phyloP scores from a whole-genome alignment of 2,888 invertebrate species.

The Catocala sponsa region DNA sequence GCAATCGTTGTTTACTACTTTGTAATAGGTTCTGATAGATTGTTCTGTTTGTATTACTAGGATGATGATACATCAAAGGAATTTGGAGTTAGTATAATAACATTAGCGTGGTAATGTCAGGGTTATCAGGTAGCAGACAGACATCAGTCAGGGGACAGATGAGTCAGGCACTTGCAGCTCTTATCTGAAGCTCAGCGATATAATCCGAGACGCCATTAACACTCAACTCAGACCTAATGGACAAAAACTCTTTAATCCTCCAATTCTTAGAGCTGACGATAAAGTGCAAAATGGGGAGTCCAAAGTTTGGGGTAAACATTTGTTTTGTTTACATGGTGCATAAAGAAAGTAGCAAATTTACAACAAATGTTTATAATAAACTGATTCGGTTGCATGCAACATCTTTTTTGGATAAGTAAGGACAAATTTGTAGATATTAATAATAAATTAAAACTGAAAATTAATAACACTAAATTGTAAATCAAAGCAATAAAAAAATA shows the following conservation, averaged over 20 bases:
- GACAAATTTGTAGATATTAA: too few relatives aligned
- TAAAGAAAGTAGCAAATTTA: background rate
- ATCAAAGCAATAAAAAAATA: too few relatives aligned
- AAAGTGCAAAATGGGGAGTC: slow-evolving; percentile 68
- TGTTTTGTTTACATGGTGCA: slow-evolving; percentile 21
- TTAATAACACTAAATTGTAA: too few relatives aligned
- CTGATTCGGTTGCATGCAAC: background rate
- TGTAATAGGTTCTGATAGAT: slow-evolving; percentile 26
- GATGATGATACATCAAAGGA: slow-evolving; percentile 28
- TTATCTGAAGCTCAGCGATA: slow-evolving; percentile 72
- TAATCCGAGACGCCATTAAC: slow-evolving; percentile 85
- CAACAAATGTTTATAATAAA: background rate
- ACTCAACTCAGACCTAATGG: slow-evolving; percentile 82
- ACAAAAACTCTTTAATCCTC: slow-evolving; percentile 84
- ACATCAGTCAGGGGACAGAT: slow-evolving; percentile 73
- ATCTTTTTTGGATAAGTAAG: too few relatives aligned
- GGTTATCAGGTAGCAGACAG: slow-evolving; percentile 76
- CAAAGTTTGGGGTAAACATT: slow-evolving; percentile 50
- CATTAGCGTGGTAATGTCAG: slow-evolving; percentile 56
- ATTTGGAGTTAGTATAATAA: slow-evolving; percentile 54
- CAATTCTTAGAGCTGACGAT: slow-evolving; percentile 69
- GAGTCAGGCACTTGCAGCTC: slow-evolving; percentile 70
- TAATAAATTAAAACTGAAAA: too few relatives aligned
- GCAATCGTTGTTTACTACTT: slow-evolving; percentile 34
- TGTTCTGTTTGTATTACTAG: slow-evolving; percentile 17